Conservation (phyloP, 2,888 invertebrate species). For the Patella caerulea region DNA sequence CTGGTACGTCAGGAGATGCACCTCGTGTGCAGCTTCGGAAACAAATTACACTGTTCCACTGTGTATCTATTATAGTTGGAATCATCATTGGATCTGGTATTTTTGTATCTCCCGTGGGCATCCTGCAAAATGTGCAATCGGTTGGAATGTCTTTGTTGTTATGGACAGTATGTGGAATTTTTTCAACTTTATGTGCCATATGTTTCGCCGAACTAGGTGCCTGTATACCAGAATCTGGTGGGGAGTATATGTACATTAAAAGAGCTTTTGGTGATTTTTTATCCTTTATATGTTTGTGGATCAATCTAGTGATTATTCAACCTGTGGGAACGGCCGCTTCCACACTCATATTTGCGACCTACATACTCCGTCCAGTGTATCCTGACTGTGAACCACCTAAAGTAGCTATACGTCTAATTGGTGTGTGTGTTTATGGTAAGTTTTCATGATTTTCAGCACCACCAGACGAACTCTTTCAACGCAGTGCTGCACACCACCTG, state of each 20-base stretch:
- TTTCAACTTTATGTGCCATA: slow-evolving; percentile 84
- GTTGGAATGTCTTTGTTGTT: slow-evolving; percentile 82
- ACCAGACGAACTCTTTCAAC: too few species aligned
- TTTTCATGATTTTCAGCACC: slow-evolving; percentile 28
- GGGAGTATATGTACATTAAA: slow-evolving; percentile 73
- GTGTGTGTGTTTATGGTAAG: slow-evolving; percentile 56
- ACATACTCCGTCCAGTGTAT: slow-evolving; percentile 64
- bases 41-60: slow-evolving; percentile 58
- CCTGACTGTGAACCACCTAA: slow-evolving; percentile 63
- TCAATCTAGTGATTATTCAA: slow-evolving; percentile 65
- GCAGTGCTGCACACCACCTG: too few species aligned
- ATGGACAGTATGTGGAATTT: slow-evolving; percentile 89
- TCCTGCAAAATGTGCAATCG: slow-evolving; percentile 85
- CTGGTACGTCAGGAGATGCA: background rate
- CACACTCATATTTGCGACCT: slow-evolving; percentile 67
- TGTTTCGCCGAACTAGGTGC: slow-evolving; percentile 94
- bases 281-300: slow-evolving; percentile 68
- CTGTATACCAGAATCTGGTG: slow-evolving; percentile 79
- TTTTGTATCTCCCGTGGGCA: slow-evolving; percentile 93
- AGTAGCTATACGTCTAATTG: slow-evolving; percentile 53
- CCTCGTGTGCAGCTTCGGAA: slow-evolving; percentile 51
- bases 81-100: slow-evolving; percentile 95
- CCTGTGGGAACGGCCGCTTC: slow-evolving; percentile 68
- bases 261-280: slow-evolving; percentile 67
- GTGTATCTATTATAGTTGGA: slow-evolving; percentile 74